A percentile compares a stretch with the other conserved stretches of the same genome.
phyloP scores from a whole-genome alignment of 2,113 vertebrate species.

The Apeltes quadracus region DNA sequence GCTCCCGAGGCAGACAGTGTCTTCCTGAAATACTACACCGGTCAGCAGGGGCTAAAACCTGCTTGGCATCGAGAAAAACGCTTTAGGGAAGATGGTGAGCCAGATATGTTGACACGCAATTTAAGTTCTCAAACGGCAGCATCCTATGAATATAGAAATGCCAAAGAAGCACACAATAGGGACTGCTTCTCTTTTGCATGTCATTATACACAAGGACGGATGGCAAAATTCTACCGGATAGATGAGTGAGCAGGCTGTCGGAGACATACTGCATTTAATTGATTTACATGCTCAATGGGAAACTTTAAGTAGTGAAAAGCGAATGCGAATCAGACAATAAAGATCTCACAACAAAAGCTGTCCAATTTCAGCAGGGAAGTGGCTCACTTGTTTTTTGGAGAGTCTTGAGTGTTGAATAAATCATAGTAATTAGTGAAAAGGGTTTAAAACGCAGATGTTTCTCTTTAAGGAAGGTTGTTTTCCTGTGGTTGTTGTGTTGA shows the following conservation, averaged over 20 bases:
- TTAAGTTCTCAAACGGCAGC: slow-evolving; percentile 48
- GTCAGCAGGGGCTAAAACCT: slow-evolving; percentile 68
- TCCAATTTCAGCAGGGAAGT: slow-evolving; percentile 8
- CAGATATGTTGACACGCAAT: slow-evolving; percentile 57
- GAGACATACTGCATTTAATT: slow-evolving; percentile 29
- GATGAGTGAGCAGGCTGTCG: slow-evolving; percentile 26
- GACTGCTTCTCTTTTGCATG: slow-evolving; percentile 4
- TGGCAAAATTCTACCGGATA: slow-evolving; percentile 24
- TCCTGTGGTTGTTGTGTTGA: background rate
- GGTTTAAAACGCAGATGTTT: slow-evolving; percentile 33
- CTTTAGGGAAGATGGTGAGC: slow-evolving; percentile 64
- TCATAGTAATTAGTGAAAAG: slow-evolving; percentile 42
- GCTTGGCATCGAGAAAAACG: slow-evolving; percentile 60
- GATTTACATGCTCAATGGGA: slow-evolving; percentile 30
- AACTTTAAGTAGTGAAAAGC: slow-evolving; percentile 18
- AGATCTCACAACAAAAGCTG: slow-evolving; percentile 1
- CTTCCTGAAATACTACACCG: slow-evolving; percentile 63
- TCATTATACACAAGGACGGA: slow-evolving; percentile 5
- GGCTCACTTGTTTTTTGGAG: slow-evolving; percentile 10
- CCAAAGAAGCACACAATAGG: slow-evolving; percentile 34
- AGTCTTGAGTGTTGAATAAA: slow-evolving; percentile 27
- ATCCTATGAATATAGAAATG: slow-evolving; percentile 62
- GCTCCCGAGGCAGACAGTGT: slow-evolving; percentile 52
- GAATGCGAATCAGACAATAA: slow-evolving; percentile 21
- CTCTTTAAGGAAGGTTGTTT: slow-evolving; percentile 9